Percentiles rank a stretch among this genome's conserved stretches.
These are phyloP conservation scores for Hephaestus fuliginosus DNA, from an alignment of 2,797 vertebrate species.

Conservation along the genomic window DNA sequence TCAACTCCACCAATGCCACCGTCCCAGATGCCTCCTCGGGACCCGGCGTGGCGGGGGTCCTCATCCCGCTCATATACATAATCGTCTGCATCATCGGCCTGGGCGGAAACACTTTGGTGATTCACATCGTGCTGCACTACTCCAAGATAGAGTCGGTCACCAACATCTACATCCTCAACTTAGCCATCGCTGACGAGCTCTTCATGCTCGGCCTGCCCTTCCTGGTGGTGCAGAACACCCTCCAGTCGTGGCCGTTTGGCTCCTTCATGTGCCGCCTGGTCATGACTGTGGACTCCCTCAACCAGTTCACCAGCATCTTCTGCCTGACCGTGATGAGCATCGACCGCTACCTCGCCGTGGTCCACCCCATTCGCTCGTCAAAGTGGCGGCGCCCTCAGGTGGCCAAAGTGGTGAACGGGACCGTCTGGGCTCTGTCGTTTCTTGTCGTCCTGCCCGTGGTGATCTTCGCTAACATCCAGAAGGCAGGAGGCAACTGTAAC, in stretches of 20 bases:
- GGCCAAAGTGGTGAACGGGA: constrained; percentile 92
- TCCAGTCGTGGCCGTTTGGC: constrained; percentile 96
- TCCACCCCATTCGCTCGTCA: constrained; percentile 93
- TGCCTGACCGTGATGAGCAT: constrained; percentile 98
- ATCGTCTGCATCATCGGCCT: constrained; percentile 92
- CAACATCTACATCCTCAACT: constrained; percentile 98
- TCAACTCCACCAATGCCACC: constrained; percentile 74
- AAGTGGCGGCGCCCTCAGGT: constrained; percentile 93
- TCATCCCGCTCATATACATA: constrained; percentile 90
- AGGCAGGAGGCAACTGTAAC: constrained; percentile 92
- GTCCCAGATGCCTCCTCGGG: constrained; percentile 27
- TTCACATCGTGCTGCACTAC: constrained; percentile 95
- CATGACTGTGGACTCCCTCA: constrained; percentile 95
- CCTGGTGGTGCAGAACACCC: constrained; percentile 94
- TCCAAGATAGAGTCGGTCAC: constrained; percentile 97
- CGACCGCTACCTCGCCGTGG: constrained; percentile 95
- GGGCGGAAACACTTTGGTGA: constrained; percentile 94
- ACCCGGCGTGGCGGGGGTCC: constrained; percentile 79
- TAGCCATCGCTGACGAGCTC: constrained; percentile 95
- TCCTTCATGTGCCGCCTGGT: constrained; percentile 93
- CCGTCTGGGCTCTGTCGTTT: constrained; percentile 93
- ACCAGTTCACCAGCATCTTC: constrained; percentile 98
- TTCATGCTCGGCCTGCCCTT: constrained; percentile 97
- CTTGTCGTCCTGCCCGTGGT: constrained; percentile 94
- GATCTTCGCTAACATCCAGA: constrained; percentile 92